These are phyloP conservation scores for Ursus arctos DNA, from an alignment of 2,113 vertebrate genomes.

Conservation along the genomic window DNA sequence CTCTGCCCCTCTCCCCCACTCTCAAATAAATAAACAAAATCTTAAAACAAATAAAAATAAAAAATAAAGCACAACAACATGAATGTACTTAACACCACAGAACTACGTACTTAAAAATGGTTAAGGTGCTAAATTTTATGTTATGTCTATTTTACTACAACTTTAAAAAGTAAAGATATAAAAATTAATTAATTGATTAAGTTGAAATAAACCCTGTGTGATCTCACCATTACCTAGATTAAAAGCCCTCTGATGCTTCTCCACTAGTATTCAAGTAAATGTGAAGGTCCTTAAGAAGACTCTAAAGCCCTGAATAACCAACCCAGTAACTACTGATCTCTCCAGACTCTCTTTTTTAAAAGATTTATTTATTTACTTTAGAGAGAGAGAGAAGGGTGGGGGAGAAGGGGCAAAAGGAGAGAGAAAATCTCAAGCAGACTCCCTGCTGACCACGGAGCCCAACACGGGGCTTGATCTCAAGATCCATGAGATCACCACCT, in stretches of 20 bases:
- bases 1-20: neutral
- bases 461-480: neutral
- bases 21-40: neutral
- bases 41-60: neutral
- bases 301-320: neutral
- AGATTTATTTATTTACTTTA: neutral
- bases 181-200: neutral
- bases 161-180: neutral
- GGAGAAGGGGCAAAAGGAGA: neutral
- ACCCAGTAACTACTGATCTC: neutral
- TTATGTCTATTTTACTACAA: neutral
- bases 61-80: neutral
- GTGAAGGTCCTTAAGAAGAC: neutral
- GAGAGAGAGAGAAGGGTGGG: too few relatives aligned
- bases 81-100: neutral
- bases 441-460: neutral
- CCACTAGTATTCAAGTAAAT: neutral
- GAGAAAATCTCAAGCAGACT: neutral
- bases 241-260: neutral
- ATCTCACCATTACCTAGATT: neutral
- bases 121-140: neutral
- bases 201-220: neutral
- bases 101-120: neutral
- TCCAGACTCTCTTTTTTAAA: neutral
- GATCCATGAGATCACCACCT: neutral